These are phyloP conservation scores for Sardinella longiceps DNA, from an alignment of 2,797 vertebrate genomes.

Conservation along the genomic window DNA sequence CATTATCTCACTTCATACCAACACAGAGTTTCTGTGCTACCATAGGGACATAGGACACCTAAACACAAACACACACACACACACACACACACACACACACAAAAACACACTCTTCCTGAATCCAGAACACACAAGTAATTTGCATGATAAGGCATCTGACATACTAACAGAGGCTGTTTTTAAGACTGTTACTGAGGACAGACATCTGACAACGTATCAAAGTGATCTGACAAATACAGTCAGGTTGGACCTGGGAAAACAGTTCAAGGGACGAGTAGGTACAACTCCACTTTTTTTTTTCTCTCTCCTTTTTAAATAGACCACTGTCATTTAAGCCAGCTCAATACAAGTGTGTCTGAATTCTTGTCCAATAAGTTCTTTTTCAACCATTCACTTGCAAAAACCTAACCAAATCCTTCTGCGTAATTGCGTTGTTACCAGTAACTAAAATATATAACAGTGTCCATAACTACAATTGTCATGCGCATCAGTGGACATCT, in stretches of 20 bases:
- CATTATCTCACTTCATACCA: neutral
- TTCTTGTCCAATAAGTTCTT: neutral
- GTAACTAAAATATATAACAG: slow-evolving; percentile 5
- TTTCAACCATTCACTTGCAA: neutral
- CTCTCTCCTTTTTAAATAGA: neutral
- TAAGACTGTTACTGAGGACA: slow-evolving; percentile 41
- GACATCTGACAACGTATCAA: neutral
- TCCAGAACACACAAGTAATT: slow-evolving; percentile 51
- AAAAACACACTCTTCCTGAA: slow-evolving; percentile 38
- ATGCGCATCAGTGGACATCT: slow-evolving; percentile 1
- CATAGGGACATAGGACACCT: neutral
- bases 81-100: slow-evolving; percentile 25
- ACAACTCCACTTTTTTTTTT: neutral
- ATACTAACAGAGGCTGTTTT: slow-evolving; percentile 53
- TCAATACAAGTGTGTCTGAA: neutral
- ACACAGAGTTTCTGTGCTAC: neutral
- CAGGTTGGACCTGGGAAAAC: neutral
- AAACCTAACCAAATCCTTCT: neutral
- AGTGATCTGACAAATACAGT: neutral
- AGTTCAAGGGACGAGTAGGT: neutral
- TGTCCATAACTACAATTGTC: slow-evolving; percentile 15
- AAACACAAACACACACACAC: slow-evolving; percentile 32
- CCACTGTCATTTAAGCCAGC: neutral
- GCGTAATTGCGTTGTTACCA: neutral
- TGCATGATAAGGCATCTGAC: slow-evolving; percentile 70